A percentile compares a stretch with the other conserved stretches of the same genome.
Evolutionary conservation across 2,888 invertebrate species (phyloP).

Genomic region (Apoderus coryli): DNA sequence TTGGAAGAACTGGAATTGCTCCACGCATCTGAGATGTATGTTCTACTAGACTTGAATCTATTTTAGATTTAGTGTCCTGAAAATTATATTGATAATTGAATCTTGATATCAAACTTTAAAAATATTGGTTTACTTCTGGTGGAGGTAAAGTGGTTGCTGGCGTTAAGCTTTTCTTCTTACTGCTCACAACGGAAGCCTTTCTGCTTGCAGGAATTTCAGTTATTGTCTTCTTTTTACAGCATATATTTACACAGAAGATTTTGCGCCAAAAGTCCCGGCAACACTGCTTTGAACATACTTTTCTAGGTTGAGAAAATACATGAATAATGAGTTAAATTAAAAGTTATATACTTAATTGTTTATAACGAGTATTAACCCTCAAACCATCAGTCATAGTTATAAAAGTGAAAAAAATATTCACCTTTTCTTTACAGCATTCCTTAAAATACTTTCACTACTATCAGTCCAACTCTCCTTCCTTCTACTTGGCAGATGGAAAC

Average conservation of each 20-base stretch:
- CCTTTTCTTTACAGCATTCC: too few species aligned
- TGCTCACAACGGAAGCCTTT: constrained; percentile 47
- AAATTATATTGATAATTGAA: too few species aligned
- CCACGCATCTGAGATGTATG: constrained; percentile 78
- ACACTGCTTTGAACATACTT: constrained; percentile 19
- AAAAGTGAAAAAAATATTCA: too few species aligned
- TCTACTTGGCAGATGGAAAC: constrained; percentile 23
- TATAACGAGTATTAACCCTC: too few species aligned
- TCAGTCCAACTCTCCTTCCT: constrained; percentile 36
- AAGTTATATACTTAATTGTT: too few species aligned
- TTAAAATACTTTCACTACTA: constrained; percentile 40
- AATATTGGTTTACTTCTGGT: too few species aligned
- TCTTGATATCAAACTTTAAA: constrained; percentile 1
- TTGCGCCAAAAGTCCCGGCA: constrained; percentile 23
- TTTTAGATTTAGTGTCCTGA: constrained; percentile 60
- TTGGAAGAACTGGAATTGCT: constrained; percentile 82
- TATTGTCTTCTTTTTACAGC: constrained; percentile 17
- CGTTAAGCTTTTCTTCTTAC: constrained; percentile 51
- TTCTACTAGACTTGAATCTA: constrained; percentile 65
- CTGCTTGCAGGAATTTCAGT: constrained; percentile 37
- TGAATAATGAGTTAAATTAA: too few species aligned
- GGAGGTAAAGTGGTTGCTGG: constrained; percentile 40
- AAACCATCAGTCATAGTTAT: too few species aligned
- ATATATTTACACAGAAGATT: constrained; percentile 26
- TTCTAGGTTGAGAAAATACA: too few species aligned